phyloP scores from a whole-genome alignment of 2,797 vertebrate species.

The Poeciliopsis paucimaculata region DNA sequence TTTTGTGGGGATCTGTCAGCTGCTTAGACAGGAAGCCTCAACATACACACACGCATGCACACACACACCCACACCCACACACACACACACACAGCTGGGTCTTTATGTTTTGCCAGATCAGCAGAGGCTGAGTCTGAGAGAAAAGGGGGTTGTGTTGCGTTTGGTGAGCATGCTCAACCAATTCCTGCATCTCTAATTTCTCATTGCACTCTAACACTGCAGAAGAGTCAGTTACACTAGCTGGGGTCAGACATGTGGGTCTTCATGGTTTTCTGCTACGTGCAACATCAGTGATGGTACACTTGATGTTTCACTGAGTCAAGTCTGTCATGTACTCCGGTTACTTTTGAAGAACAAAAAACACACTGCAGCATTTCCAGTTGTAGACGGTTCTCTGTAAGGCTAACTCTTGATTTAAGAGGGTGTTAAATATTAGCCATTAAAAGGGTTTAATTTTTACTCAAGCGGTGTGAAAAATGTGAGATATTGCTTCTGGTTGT shows the following conservation, averaged over 20 bases:
- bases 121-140: conserved; percentile 37
- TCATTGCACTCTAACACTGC: conserved; percentile 31
- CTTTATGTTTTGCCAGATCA: conserved; percentile 51
- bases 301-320: conserved; percentile 25
- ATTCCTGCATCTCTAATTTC: conserved; percentile 32
- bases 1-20: conserved; percentile 17
- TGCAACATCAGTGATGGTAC: neutral
- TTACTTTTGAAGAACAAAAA: neutral
- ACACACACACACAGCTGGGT: conserved; percentile 31
- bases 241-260: conserved; percentile 8
- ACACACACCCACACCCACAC: conserved; percentile 3
- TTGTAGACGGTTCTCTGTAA: neutral
- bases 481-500: neutral
- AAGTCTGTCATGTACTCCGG: neutral
- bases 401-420: neutral
- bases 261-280: neutral
- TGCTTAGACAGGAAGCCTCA: conserved; percentile 30
- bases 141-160: conserved; percentile 24
- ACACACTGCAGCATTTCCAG: neutral
- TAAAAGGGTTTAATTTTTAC: neutral
- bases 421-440: neutral
- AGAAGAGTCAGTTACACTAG: conserved; percentile 25
- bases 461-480: neutral
- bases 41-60: conserved; percentile 2
- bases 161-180: conserved; percentile 6